Base-by-base conservation (phyloP, 2,797 vertebrate species). In the Sebastes flavidus region DNA sequence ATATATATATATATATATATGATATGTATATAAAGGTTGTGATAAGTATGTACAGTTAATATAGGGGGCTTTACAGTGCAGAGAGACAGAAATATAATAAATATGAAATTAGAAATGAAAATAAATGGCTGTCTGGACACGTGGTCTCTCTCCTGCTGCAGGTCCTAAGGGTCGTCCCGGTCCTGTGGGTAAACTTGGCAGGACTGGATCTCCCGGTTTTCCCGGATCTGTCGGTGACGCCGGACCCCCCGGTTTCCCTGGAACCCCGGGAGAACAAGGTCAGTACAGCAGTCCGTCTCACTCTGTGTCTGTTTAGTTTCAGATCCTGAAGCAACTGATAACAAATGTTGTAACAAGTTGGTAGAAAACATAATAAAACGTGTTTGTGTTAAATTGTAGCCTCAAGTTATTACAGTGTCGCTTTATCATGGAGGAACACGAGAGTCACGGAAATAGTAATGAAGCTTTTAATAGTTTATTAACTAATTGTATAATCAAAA, bases 181-280 rank as follows among this genome's bases (percentile, higher is more conserved):
- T 5, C 1, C 67, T 2, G 25, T n/a, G 0, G 94, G 94, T 38
- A 86, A 87, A 42, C 84, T 94, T n/a, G 94, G 94, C 13, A 84
- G 87, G 58, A 87, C 86, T 24, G 96, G 95, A 24, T 2, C 72
- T 54, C 0, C 59, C 69, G 95, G 95, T 77, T 36, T 54, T 2
- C 4, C 36, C 1, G 96, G 96, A 78, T 0, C 68, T 1, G 0
- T 83, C 5, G 96, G 96, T 77, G 92, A 94, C 2, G 7, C 72
- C 1, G 98, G 98, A 68, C 91, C 65, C 16, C 96, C 91, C 70
- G 98, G 97, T 13, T 91, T 95, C 87, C 95, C 91, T 36, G 98
- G 98, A 78, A 78, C 56, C 14, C 94, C 84, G 76, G 98, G 96
- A 91, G 84, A 84, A 18, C 92, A 94, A 94, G 96, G 96, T 95